Evolutionary conservation across 2,888 invertebrate genomes (phyloP), one percentile per base, ranked within the genome.

Genomic region (Schizotus pectinicornis): DNA sequence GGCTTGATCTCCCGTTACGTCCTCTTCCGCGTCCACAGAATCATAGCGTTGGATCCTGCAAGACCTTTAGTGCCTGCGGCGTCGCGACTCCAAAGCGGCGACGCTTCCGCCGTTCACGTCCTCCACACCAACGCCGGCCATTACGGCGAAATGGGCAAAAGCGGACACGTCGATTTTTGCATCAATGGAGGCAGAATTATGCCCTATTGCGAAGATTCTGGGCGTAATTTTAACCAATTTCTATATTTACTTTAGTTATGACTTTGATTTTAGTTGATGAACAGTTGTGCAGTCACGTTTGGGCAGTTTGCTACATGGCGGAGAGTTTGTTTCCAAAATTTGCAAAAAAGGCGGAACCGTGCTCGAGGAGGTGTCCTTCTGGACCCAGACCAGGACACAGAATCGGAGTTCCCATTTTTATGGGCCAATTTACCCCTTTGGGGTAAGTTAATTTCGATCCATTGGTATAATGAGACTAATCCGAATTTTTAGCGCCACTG

Each of bases 91-190:
- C 87, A 87, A 74, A 86, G 87, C 42, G 90, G 90, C 0, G 89
- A 90, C 71, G 92, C 92, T 1, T 84, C 86, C 55, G 88, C 90
- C 0, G 92, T 92, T 2, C 88, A 91, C 76, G 88, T 90, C 12
- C 82, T 91, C 14, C 92, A 91, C 74, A 91, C 91, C 0, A 91
- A 91, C 75, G 91, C 91, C 0, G 91, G 91, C 0, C 86, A 87
- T 59, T 92, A 91, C 76, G 91, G 91, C 0, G 91, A 91, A 75
- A 84, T 84, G 1, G 88, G 90, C 3, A 81, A 87, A 2, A 83
- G 88, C 3, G 91, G 91, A 0, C 90, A 90, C 73, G 89, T 90
- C 0, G 91, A 91, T 79, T 89, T 92, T 79, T 91, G 91, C 71
- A 85, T 91, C 35, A 92, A 91, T 72, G 91, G 91, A 0, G 91